phyloP scores from a whole-genome alignment of 2,888 invertebrate genomes.

The Meiosimyza platycephala region DNA sequence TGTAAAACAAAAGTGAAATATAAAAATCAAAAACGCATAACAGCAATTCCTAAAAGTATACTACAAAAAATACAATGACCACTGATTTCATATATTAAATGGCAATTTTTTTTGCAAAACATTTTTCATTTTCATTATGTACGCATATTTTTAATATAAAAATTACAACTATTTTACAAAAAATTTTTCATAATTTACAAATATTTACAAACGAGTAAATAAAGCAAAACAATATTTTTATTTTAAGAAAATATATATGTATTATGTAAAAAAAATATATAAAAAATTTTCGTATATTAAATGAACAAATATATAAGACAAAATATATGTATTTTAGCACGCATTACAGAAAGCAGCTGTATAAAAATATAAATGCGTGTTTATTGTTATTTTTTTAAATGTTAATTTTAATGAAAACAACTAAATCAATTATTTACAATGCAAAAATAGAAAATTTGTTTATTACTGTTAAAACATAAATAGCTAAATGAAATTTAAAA shows the following conservation, averaged over 20 bases:
- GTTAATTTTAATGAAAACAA: conserved; percentile 20
- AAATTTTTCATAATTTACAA: too few relatives aligned
- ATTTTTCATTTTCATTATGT: too few relatives aligned
- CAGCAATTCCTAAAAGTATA: conserved; percentile 7
- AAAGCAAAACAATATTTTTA: too few relatives aligned
- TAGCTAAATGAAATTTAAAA: background rate
- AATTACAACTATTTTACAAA: too few relatives aligned
- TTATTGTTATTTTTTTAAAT: background rate
- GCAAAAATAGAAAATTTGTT: background rate
- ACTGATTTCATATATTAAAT: background rate
- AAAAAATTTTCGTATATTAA: too few relatives aligned
- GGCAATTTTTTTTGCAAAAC: background rate
- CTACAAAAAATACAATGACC: background rate
- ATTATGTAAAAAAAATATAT: too few relatives aligned
- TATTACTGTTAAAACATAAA: conserved; percentile 20
- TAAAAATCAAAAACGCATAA: background rate
- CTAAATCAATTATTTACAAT: conserved; percentile 34
- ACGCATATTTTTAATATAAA: too few relatives aligned
- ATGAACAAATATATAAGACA: too few relatives aligned
- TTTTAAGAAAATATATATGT: too few relatives aligned
- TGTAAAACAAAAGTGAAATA: background rate
- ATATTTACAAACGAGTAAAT: too few relatives aligned
- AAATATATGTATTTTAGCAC: background rate
- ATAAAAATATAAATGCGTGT: background rate
- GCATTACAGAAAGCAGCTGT: background rate